phyloP scores from a whole-genome alignment of 2,888 invertebrate genomes.

The Sinhomidia bicolor region DNA sequence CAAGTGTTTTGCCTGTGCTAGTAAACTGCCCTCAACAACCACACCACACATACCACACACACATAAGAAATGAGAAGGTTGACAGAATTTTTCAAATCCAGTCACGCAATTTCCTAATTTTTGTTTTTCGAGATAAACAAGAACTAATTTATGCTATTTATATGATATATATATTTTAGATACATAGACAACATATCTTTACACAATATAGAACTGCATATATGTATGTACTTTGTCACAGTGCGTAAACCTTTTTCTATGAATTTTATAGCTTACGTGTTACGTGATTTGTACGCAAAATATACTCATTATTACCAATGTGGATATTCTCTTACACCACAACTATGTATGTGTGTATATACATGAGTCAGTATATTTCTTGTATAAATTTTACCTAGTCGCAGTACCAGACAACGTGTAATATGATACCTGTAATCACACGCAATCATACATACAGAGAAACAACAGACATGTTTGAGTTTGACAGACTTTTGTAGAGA shows the following conservation, averaged over 20 bases:
- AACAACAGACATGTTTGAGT: no score
- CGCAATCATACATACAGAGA: no score
- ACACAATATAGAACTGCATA: not conserved
- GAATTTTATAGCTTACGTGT: not conserved
- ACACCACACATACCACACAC: no score
- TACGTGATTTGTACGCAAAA: slow-evolving; percentile 3
- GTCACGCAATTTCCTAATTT: slow-evolving; percentile 71
- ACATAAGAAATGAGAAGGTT: slow-evolving; percentile 35
- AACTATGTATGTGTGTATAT: not conserved
- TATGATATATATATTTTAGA: not conserved
- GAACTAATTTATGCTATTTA: slow-evolving; percentile 9
- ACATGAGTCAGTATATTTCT: not conserved
- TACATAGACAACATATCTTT: not conserved
- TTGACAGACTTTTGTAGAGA: no score
- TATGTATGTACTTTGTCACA: not conserved
- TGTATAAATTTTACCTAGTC: not conserved
- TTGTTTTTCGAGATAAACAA: slow-evolving; percentile 64
- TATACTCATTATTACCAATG: no score
- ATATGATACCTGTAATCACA: slow-evolving; percentile 31
- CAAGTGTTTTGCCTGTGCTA: not conserved
- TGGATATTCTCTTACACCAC: no score
- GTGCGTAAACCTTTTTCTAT: slow-evolving; percentile 34
- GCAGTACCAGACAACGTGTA: not conserved
- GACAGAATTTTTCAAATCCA: slow-evolving; percentile 58
- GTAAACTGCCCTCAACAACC: no score